Base-by-base conservation (phyloP, 1,140 invertebrate genomes). In the Tetramorium simillimum region DNA sequence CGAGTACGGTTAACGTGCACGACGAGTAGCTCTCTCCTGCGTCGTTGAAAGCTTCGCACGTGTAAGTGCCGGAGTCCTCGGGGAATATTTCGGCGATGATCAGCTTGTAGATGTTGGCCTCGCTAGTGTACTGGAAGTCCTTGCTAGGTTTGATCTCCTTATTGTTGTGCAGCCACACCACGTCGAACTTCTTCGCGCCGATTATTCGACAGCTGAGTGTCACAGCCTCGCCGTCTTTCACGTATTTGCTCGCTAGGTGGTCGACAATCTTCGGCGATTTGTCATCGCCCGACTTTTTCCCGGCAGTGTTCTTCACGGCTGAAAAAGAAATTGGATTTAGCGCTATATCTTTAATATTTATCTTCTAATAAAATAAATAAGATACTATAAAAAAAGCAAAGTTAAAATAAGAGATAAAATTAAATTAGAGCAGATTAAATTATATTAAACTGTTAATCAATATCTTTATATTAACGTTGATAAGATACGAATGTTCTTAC, bases 131-230 rank as follows among this genome's bases (percentile, higher is more conserved):
- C 93, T 98, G 97, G 96, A 99, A 99, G 95, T 99, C 99, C 95
- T 99, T 99, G 93, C 98, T 98, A 0, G 98, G 98, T 95, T 99
- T 99, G 91, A 99, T 99, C 94, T 99, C 98, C 94, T 99, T 99
- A 94, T 99, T 99, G 93, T 99, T 99, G 95, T 99, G 98, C 62
- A 99, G 96, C 99, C 99, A 99, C 65, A 98, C 96, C 2, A 99
- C 98, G 93, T 99, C 98, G 93, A 99, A 99, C 89, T 98, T 97
- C 88, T 98, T 96, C 6, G 98, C 97, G 10, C 98, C 98, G 91
- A 97, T 97, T 89, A 99, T 98, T 91, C 97, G 97, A 95, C 98
- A 99, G 53, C 97, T 97, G 53, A 99, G 95, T 43, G 97, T 97
- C 18, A 99, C 97, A 2, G 97, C 96, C 84, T 99, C 98, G 18